Base-by-base conservation (phyloP, 1,140 invertebrate species). In the Bradynema listronoti region DNA sequence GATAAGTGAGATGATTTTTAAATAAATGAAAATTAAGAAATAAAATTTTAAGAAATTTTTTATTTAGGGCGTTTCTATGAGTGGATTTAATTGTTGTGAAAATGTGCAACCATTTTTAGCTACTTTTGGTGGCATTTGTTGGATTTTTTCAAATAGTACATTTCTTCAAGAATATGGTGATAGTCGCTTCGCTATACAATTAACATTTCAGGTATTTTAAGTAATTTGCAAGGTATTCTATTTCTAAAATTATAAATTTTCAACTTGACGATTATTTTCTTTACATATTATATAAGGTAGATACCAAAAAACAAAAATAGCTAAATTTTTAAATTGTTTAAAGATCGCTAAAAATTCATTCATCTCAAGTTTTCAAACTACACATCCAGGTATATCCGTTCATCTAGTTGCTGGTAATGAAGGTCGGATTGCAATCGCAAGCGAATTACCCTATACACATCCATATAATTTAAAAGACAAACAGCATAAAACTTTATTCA, bases 131-230 rank as follows among this genome's bases (percentile, higher is more conserved):
- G 47, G 47, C 16, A 50, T 50, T 19, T 50, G 47, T 25, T 50
- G 47, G 47, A 50, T 27, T 50, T 50, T 50, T 29, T 30, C 29
- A n/a, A 50, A 50, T n/a, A n/a, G 34, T 9, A 24, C 47, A 9
- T 19, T 19, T 19, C 4, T 24, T 16, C 16, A 50, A 24, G 34
- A 27, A 9, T 19, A 25, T 4, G 34, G 29, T 19, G 47, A 27
- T n/a, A 30, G 34, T n/a, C 47, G 27, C 34, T 32, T 30, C 29
- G 47, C 27, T 3, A 19, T 50, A n/a, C 47, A 50, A 50, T 30
- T 50, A 5, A 50, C 47, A 30, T 50, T 50, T n/a, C 47, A 50
- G 47, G 47, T 50, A n/a, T n/a, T n/a, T n/a, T n/a, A n/a, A n/a
- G n/a, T n/a, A n/a, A n/a, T n/a, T n/a, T n/a, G n/a, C n/a, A n/a